Evolutionary conservation across 2,888 invertebrate species (phyloP).

Genomic region (Cephus nigrinus): DNA sequence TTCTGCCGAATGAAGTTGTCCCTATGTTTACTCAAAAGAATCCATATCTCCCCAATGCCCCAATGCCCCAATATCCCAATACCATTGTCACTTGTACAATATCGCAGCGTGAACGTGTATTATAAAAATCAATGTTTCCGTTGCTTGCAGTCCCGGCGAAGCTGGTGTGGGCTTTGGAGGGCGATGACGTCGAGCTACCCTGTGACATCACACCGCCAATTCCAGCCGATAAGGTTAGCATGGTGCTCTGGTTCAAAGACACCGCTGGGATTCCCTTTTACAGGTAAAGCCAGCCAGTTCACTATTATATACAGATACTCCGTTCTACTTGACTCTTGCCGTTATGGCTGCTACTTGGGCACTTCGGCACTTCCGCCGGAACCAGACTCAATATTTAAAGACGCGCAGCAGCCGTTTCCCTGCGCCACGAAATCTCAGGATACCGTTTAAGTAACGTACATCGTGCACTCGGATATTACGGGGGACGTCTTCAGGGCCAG

Average conservation of each 20-base stretch:
- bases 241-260: slow-evolving; percentile 93
- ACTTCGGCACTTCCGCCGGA: background rate
- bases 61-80: background rate
- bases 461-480: background rate
- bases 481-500: background rate
- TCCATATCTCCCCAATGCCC: background rate
- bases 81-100: background rate
- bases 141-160: slow-evolving; percentile 73
- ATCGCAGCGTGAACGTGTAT: background rate
- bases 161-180: slow-evolving; percentile 81
- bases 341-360: background rate
- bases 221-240: slow-evolving; percentile 78
- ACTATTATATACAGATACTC: background rate
- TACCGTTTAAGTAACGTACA: background rate
- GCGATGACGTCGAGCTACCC: slow-evolving; percentile 81
- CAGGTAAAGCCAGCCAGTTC: slow-evolving; percentile 72
- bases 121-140: slow-evolving; percentile 13
- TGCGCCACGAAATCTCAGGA: background rate
- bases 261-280: slow-evolving; percentile 86
- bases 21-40: background rate
- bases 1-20: background rate
- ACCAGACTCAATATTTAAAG: background rate
- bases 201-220: slow-evolving; percentile 84
- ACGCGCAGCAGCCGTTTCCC: background rate
- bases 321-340: background rate